These are phyloP conservation scores for Drosophila subobscura DNA, from an alignment of 1,140 invertebrate species.

Conservation along the genomic window DNA sequence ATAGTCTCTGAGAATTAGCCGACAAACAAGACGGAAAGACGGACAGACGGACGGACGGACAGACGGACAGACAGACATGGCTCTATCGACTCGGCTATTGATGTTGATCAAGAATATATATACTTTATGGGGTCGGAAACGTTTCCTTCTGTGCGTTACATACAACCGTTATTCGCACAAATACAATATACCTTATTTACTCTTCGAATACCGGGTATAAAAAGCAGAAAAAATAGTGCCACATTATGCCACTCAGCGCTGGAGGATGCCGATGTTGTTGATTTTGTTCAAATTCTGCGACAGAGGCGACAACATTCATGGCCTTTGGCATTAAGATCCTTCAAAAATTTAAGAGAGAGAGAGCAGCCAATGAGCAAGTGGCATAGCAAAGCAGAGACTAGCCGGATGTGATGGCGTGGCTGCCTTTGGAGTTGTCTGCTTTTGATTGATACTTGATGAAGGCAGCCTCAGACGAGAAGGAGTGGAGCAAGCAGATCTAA, in stretches of 20 bases:
- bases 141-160: too few relatives aligned
- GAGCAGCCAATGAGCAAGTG: slow-evolving; percentile 48
- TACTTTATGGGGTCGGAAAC: too few relatives aligned
- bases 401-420: slow-evolving; percentile 16
- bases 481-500: slow-evolving; percentile 8
- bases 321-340: slow-evolving; percentile 77
- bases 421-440: slow-evolving; percentile 56
- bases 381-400: slow-evolving; percentile 8
- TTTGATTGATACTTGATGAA: slow-evolving; percentile 77
- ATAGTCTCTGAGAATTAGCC: too few relatives aligned
- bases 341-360: slow-evolving; percentile 69
- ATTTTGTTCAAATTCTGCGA: slow-evolving; percentile 57
- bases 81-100: too few relatives aligned
- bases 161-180: too few relatives aligned
- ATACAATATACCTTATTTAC: too few relatives aligned
- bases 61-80: too few relatives aligned
- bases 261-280: slow-evolving; percentile 22
- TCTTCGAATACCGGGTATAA: too few relatives aligned
- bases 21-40: too few relatives aligned
- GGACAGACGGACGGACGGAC: too few relatives aligned
- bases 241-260: slow-evolving; percentile 56
- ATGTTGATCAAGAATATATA: too few relatives aligned
- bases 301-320: slow-evolving; percentile 74
- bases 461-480: slow-evolving; percentile 11
- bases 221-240: slow-evolving; percentile 32